Evolutionary conservation across 2,888 invertebrate species (phyloP).

Genomic region (Quadroppia sp.): DNA sequence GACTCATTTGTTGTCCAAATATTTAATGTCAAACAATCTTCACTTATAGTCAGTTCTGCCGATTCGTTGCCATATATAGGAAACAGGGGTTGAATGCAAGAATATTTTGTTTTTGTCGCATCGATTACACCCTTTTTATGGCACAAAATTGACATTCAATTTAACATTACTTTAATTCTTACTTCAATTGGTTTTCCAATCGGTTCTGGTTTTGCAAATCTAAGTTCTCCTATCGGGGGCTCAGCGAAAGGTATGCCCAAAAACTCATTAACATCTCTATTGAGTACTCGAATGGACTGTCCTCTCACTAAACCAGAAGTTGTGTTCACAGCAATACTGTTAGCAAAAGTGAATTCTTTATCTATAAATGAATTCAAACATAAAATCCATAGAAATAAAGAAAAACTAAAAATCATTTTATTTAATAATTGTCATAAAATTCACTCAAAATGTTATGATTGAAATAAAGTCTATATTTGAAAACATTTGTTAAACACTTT

Average conservation of each 20-base stretch:
- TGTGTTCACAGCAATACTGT: neutral
- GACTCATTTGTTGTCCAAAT: neutral
- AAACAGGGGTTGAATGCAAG: neutral
- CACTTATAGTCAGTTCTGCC: neutral
- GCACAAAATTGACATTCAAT: neutral
- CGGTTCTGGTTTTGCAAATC: conserved; percentile 2
- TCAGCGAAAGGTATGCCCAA: conserved; percentile 1
- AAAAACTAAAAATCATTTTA: too few species aligned
- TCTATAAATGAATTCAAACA: too few species aligned
- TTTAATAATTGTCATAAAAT: too few species aligned
- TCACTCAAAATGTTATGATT: too few species aligned
- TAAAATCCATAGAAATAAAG: too few species aligned
- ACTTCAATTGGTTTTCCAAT: conserved; percentile 1
- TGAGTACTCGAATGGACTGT: neutral
- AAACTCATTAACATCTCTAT: neutral
- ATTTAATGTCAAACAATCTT: conserved; percentile 18
- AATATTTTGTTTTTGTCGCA: neutral
- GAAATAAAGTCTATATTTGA: too few species aligned
- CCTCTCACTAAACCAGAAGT: conserved; percentile 4
- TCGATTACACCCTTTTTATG: conserved; percentile 20
- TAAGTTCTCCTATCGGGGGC: neutral
- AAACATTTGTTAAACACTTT: too few species aligned
- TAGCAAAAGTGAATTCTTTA: neutral
- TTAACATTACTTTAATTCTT: neutral
- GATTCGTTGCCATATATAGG: neutral